Evolutionary conservation across 2,888 invertebrate species (phyloP).

Genomic region (Embidobia sp.): DNA sequence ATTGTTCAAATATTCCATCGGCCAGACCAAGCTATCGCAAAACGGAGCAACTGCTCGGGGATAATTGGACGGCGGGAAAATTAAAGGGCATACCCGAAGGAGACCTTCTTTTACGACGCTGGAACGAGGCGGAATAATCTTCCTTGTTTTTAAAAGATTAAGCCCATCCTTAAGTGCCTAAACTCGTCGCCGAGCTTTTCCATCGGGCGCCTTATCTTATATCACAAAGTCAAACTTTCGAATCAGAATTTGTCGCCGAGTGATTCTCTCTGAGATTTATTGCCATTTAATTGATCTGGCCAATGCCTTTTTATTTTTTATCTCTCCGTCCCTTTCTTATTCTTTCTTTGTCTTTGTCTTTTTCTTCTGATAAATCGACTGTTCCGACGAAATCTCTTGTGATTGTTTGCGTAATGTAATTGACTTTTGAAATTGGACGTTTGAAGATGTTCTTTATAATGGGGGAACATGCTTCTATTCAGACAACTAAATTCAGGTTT

Average conservation of each 20-base stretch:
- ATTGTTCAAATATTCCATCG: slow-evolving; percentile 66
- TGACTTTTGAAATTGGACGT: too few relatives aligned
- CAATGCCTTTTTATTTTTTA: too few relatives aligned
- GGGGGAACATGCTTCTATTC: too few relatives aligned
- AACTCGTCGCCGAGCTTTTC: slow-evolving; percentile 50
- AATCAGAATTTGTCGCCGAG: slow-evolving; percentile 23
- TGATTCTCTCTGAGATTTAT: slow-evolving; percentile 23
- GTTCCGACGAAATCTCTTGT: too few relatives aligned
- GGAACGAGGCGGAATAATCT: slow-evolving; percentile 76
- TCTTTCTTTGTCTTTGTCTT: too few relatives aligned
- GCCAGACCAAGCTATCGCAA: slow-evolving; percentile 67
- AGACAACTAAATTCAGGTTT: too few relatives aligned
- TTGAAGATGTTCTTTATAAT: too few relatives aligned
- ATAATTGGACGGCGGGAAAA: slow-evolving; percentile 79
- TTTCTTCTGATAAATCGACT: too few relatives aligned
- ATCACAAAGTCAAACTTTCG: slow-evolving; percentile 17
- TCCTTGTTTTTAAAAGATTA: slow-evolving; percentile 76
- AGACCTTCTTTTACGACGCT: slow-evolving; percentile 70
- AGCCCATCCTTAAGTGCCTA: slow-evolving; percentile 68
- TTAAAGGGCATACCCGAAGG: slow-evolving; percentile 74
- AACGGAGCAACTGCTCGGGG: slow-evolving; percentile 71
- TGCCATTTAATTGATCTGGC: slow-evolving; percentile 7
- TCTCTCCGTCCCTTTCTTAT: too few relatives aligned
- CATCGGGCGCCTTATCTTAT: neutral
- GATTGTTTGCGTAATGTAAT: too few relatives aligned